Evolutionary conservation across 2,113 vertebrate species (phyloP).

Genomic region (Dunckerocampus dactyliophorus): DNA sequence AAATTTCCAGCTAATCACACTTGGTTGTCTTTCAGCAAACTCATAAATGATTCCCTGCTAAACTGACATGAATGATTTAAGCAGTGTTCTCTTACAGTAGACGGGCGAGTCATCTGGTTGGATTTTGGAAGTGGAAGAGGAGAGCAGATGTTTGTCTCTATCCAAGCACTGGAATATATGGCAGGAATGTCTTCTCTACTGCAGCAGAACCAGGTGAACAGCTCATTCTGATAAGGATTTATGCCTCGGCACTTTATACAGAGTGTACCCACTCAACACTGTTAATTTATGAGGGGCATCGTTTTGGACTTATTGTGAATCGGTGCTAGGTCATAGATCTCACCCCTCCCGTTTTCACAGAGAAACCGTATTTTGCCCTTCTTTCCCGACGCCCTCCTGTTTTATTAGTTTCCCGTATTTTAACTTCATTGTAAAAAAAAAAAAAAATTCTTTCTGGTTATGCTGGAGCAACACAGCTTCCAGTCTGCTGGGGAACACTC

Average conservation of each 20-base stretch:
- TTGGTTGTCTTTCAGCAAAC: no score
- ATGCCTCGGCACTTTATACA: not conserved
- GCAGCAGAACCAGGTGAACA: constrained; percentile 46
- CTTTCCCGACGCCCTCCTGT: no score
- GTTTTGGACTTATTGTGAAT: no score
- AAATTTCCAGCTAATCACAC: no score
- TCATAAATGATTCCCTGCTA: not conserved
- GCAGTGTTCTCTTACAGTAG: constrained; percentile 27
- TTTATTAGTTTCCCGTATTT: not conserved
- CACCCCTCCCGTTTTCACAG: no score
- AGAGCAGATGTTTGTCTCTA: constrained; percentile 6
- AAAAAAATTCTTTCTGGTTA: not conserved
- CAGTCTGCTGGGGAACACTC: no score
- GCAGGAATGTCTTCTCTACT: constrained; percentile 38
- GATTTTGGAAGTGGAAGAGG: constrained; percentile 44
- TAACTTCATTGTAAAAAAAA: not conserved
- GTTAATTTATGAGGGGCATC: not conserved
- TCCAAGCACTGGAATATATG: constrained; percentile 16
- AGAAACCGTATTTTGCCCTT: no score
- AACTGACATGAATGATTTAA: not conserved
- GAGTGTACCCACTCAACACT: no score
- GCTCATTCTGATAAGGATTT: not conserved
- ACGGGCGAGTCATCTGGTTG: constrained; percentile 22
- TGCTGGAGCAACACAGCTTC: no score
- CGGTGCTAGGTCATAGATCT: no score